Evolutionary conservation across 2,113 vertebrate genomes (phyloP), one percentile per base, ranked within the genome.

Genomic region (Gymnocephalus cernua): DNA sequence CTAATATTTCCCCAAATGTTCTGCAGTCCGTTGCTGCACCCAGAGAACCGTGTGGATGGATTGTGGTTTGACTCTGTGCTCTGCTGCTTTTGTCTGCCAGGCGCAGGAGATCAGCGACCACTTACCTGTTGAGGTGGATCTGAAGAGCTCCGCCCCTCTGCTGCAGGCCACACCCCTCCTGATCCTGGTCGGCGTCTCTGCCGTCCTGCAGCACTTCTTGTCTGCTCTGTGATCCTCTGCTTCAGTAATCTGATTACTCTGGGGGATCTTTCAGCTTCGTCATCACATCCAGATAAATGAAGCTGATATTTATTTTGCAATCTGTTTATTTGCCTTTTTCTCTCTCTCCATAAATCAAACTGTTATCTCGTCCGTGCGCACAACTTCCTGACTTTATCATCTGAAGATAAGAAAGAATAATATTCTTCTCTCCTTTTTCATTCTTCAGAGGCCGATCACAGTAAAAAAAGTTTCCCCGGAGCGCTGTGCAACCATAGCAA

Each of bases 101-200:
- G 90, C 81, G 29, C 4, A 57, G 74, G 10, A 23, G 1, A 0
- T 93, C 5, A 93, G 93, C 0, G 61, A 89, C 7, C 83, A 90
- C 58, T 72, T 29, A 1, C 93, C 93, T 16, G 23, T 93, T 3
- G 85, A 90, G 77, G 89, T 94, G 68, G 58, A 0, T 1, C 86
- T 94, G 1, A 91, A 84, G 62, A 66, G 82, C 77, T 79, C 88
- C 2, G 77, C 69, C 63, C 66, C 19, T 6, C 62, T 72, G 4
- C 74, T 76, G 4, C 87, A 89, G 80, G 56, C 84, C 63, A 78
- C 56, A 21, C 78, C 87, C 76, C 74, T 88, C 48, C 63, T 81
- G 21, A 8, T 64, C 64, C 74, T 92, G 32, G 53, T 90, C 41
- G 6, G 35, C 8, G 7, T 69, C n/a, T 54, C 69, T 44, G 56